Percentiles rank a stretch among this genome's conserved stretches.
Evolutionary conservation across 2,113 vertebrate species (phyloP).

Genomic region (Limnothrissa miodon): DNA sequence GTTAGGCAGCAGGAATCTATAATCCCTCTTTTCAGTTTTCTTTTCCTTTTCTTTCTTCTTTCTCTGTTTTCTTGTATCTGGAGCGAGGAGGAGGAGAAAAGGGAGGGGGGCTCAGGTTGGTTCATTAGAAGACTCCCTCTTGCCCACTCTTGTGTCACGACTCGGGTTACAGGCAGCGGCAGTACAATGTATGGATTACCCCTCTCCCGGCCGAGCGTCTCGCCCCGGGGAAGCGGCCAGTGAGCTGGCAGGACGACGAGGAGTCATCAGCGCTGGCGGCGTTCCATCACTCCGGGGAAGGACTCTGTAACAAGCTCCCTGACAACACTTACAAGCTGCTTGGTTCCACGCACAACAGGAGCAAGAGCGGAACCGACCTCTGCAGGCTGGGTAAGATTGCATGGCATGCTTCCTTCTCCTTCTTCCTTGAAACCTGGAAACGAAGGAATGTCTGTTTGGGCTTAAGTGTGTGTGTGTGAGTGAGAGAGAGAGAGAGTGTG

Average conservation of each 20-base stretch:
- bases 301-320: constrained; percentile 41
- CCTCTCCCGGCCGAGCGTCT: constrained; percentile 40
- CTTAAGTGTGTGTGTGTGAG: not conserved
- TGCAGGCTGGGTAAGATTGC: constrained; percentile 68
- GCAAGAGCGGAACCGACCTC: constrained; percentile 60
- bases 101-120: not conserved
- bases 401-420: constrained; percentile 19
- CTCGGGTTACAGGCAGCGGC: not conserved
- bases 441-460: not conserved
- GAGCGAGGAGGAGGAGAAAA: not conserved
- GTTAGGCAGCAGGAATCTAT: not conserved
- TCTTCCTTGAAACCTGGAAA: constrained; percentile 26
- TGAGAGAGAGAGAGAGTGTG: no score
- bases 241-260: constrained; percentile 39
- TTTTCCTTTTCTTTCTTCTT: not conserved
- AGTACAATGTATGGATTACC: constrained; percentile 70
- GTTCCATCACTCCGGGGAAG: constrained; percentile 50
- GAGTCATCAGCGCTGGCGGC: constrained; percentile 46
- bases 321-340: constrained; percentile 41
- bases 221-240: constrained; percentile 43
- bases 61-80: constrained; percentile 1
- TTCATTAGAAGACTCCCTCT: not conserved
- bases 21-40: not conserved
- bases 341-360: constrained; percentile 56
- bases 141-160: not conserved